These are phyloP conservation scores for Papilio helenus DNA, from an alignment of 1,140 invertebrate genomes.

Conservation along the genomic window DNA sequence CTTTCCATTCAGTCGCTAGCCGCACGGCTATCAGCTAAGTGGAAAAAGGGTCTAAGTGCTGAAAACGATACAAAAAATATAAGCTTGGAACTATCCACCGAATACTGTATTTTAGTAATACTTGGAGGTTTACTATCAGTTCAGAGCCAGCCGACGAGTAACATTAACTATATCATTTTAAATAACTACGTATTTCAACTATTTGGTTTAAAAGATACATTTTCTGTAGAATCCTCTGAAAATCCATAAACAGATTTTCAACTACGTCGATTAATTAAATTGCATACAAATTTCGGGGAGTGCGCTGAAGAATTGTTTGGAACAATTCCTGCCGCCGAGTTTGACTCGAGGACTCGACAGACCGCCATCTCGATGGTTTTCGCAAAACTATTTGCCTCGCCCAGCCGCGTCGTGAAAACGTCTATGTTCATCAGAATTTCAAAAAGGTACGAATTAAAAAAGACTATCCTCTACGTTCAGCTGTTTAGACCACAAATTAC, in stretches of 20 bases:
- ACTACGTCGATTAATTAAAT: background rate
- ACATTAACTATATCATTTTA: constrained; percentile 22
- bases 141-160: constrained; percentile 34
- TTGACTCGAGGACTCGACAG: too few relatives aligned
- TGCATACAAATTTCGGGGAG: background rate
- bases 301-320: too few relatives aligned
- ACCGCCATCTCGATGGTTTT: too few relatives aligned
- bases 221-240: constrained; percentile 19
- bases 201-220: constrained; percentile 51
- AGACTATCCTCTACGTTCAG: too few relatives aligned
- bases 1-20: background rate
- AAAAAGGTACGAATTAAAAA: too few relatives aligned
- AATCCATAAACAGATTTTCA: background rate
- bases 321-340: too few relatives aligned
- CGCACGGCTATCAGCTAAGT: background rate
- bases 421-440: too few relatives aligned
- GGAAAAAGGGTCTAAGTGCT: constrained; percentile 3
- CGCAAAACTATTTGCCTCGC: too few relatives aligned
- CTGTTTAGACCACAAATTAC: too few relatives aligned
- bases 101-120: constrained; percentile 39
- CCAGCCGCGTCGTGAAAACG: too few relatives aligned
- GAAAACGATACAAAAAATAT: constrained; percentile 27
- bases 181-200: constrained; percentile 46
- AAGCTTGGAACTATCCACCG: constrained; percentile 34
- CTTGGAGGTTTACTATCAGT: constrained; percentile 26